These are phyloP conservation scores for Haemorhous mexicanus DNA, from an alignment of 2,113 vertebrate species.

Conservation along the genomic window DNA sequence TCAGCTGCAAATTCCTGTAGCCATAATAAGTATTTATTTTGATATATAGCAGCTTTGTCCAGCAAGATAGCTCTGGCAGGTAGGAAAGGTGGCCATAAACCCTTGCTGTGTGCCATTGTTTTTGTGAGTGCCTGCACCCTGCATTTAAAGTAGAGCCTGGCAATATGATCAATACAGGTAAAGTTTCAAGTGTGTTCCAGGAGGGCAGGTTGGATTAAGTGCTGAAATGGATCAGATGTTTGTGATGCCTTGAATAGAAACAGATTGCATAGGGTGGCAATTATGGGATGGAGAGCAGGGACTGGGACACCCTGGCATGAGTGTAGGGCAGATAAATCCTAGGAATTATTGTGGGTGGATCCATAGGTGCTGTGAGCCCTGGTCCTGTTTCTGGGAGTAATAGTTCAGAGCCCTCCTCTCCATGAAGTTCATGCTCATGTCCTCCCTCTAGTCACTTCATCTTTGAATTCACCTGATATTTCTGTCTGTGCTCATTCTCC, in stretches of 20 bases:
- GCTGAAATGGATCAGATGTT: not conserved
- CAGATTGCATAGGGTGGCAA: not conserved
- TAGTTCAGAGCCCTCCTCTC: not conserved
- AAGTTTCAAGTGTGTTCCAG: constrained; percentile 26
- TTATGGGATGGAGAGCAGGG: not conserved
- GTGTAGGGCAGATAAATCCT: not conserved
- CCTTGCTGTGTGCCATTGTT: not conserved
- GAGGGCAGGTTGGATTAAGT: not conserved
- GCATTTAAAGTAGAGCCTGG: constrained; percentile 2
- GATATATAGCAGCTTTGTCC: not conserved
- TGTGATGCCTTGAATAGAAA: not conserved
- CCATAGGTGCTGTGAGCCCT: fast-evolving
- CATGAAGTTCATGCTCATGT: fast-evolving
- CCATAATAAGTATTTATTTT: not conserved
- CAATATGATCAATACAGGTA: constrained; percentile 29
- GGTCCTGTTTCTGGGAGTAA: not conserved
- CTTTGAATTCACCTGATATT: not conserved
- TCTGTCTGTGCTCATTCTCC: not conserved
- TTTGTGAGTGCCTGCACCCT: not conserved
- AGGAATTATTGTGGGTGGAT: not conserved
- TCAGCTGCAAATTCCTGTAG: not conserved
- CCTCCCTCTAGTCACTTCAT: not conserved
- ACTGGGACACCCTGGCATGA: not conserved
- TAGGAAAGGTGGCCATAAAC: not conserved
- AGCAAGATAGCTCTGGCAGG: not conserved